Evolutionary conservation across 2,888 invertebrate genomes (phyloP).

Genomic region (Hartigia nigra): DNA sequence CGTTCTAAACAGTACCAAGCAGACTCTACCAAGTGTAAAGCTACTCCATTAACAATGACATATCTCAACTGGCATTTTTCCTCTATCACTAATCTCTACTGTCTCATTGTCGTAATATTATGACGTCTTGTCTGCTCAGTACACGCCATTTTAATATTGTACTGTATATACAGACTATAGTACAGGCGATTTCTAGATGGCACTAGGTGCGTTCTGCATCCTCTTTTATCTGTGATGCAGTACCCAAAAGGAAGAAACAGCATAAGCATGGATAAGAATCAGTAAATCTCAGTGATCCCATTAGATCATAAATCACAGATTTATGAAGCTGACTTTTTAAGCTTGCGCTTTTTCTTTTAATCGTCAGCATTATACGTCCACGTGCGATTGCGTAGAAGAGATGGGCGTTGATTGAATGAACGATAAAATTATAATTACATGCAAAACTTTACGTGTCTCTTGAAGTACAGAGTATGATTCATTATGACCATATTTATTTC

Average conservation of each 20-base stretch:
- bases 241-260: background rate
- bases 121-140: slow-evolving; percentile 32
- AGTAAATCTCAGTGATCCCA: background rate
- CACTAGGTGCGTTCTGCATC: background rate
- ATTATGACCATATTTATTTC: background rate
- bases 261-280: background rate
- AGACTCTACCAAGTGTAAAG: background rate
- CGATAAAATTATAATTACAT: too few species aligned
- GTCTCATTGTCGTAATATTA: slow-evolving; percentile 40
- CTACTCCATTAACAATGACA: background rate
- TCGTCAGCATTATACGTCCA: background rate
- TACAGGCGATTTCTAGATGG: background rate
- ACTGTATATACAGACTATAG: background rate
- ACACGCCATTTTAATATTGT: slow-evolving; percentile 42
- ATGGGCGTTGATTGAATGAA: background rate
- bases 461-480: background rate
- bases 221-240: background rate
- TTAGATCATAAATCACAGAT: background rate
- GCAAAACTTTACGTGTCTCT: background rate
- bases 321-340: background rate
- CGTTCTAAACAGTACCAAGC: background rate
- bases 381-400: background rate
- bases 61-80: background rate
- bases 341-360: background rate
- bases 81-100: slow-evolving; percentile 9